Percentiles rank a stretch among this genome's conserved stretches.
These are phyloP conservation scores for Pandion haliaetus DNA, from an alignment of 2,113 vertebrate species.

Conservation along the genomic window DNA sequence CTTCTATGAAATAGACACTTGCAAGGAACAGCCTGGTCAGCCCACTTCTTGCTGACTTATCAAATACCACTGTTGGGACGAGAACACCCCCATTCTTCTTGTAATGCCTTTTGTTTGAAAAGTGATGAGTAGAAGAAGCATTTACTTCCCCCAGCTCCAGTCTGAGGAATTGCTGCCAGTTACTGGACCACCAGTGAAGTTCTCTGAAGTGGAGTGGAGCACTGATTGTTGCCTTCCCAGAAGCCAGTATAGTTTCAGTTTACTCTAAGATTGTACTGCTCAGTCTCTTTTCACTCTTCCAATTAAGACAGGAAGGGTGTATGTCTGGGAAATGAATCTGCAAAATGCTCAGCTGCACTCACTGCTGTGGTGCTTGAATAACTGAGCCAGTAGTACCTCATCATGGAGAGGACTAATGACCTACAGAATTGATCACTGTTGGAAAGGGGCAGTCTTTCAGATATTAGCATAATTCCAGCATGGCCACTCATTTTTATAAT, in stretches of 20 bases:
- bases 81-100: background rate
- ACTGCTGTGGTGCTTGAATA: background rate
- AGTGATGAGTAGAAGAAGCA: background rate
- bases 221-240: background rate
- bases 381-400: background rate
- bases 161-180: background rate
- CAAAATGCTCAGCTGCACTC: background rate
- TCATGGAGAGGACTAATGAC: background rate
- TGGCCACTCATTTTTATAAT: background rate
- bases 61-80: background rate
- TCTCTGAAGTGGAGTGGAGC: background rate
- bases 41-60: background rate
- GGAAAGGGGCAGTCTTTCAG: background rate
- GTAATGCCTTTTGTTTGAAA: background rate
- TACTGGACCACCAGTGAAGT: background rate
- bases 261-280: background rate
- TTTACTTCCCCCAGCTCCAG: background rate
- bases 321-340: background rate
- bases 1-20: background rate
- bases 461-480: background rate
- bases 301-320: background rate
- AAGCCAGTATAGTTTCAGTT: background rate
- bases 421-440: background rate
- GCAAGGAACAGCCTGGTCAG: background rate
- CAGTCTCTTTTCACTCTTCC: background rate